Base-by-base conservation (phyloP, 2,888 invertebrate genomes). In the Erebia epiphron region DNA sequence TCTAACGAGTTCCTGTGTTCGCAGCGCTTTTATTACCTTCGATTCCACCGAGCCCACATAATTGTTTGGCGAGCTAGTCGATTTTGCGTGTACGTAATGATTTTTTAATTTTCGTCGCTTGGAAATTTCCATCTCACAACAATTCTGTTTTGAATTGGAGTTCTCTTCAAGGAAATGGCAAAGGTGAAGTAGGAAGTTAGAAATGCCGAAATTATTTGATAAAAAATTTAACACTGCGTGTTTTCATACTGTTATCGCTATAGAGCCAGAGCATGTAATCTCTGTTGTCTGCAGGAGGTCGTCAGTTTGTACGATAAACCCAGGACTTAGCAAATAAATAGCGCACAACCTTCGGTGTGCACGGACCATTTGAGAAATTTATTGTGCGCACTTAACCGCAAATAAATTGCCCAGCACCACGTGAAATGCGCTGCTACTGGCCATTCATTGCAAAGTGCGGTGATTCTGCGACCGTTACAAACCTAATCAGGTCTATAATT, bases 321-420 rank as follows among this genome's bases (percentile, higher is more conserved):
- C 75, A 74, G 75, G 77, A 68, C 75, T 86, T 82, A 82, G 86
- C 83, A 89, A 88, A 92, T 92, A 92, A 91, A 92, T 90, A 90
- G 87, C 90, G 83, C 85, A 87, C 90, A 87, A 86, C 86, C 86
- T 85, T 87, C 86, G 86, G 85, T 88, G 87, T 89, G 90, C 86
- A 87, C 87, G 89, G 89, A 84, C 91, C 90, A 91, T 93, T 92
- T 89, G 87, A 90, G 90, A 90, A 92, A 92, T 91, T 90, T 93
- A 92, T 91, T 85, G 92, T 87, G 89, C 88, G 90, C 90, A 91
- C 91, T 92, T 92, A 91, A 90, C 91, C 90, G 87, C 91, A 89
- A 91, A 92, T 93, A 92, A 91, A 91, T 92, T 91, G 91, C 88
- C 83, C 83, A 80, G 82, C 83, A 83, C 86, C 86, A 86, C 86